phyloP scores from a whole-genome alignment of 2,888 invertebrate species.

The Himalopsyche kuldschensis region DNA sequence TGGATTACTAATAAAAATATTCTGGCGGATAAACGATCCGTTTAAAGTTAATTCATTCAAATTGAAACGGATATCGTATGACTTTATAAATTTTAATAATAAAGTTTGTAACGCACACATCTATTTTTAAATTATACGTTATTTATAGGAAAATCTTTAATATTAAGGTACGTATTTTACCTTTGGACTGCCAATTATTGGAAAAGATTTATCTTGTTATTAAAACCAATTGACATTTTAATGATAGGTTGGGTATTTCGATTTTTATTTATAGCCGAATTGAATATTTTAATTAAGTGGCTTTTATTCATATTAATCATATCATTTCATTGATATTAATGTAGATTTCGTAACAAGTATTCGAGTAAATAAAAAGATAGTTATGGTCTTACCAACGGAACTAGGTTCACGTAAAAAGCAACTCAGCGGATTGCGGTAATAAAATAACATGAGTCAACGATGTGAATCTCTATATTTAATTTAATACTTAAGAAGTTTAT shows the following conservation, averaged over 20 bases:
- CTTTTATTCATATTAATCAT: background rate
- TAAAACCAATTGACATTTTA: background rate
- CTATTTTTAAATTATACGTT: background rate
- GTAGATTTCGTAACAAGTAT: no score
- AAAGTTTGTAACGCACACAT: background rate
- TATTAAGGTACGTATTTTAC: background rate
- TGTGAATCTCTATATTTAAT: no score
- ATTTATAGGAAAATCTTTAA: background rate
- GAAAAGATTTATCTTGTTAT: background rate
- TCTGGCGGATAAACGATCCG: background rate
- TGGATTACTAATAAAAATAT: background rate
- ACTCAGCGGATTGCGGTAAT: no score
- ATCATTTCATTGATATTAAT: background rate
- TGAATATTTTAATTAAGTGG: background rate
- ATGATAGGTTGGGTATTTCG: background rate
- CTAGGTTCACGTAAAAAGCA: no score
- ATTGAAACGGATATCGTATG: background rate
- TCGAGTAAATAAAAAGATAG: no score
- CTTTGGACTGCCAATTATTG: background rate
- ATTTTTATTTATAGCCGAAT: background rate
- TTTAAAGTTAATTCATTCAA: background rate
- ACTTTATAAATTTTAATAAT: background rate
- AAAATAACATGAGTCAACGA: no score
- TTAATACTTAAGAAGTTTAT: no score
- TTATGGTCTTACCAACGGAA: no score